phyloP scores from a whole-genome alignment of 1,140 invertebrate genomes.

The Trichonephila clavata region DNA sequence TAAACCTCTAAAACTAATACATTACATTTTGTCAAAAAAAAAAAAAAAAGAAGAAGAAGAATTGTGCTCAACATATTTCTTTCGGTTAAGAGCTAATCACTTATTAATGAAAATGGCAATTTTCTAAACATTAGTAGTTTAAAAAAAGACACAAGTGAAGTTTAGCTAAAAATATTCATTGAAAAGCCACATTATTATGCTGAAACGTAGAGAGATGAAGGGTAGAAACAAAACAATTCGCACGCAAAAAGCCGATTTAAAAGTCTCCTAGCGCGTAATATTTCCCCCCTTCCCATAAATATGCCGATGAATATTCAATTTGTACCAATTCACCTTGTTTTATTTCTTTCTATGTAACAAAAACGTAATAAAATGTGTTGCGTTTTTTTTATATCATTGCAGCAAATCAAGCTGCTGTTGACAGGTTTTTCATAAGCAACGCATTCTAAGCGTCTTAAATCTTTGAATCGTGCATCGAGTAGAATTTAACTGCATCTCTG shows the following conservation, averaged over 20 bases:
- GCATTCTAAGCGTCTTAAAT: neutral
- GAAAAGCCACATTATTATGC: neutral
- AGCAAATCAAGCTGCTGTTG: neutral
- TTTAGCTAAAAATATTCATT: neutral
- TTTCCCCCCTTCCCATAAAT: neutral
- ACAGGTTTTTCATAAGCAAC: constrained; percentile 17
- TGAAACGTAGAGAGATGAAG: neutral
- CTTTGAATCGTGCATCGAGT: neutral
- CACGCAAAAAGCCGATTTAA: neutral
- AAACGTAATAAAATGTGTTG: neutral
- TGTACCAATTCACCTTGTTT: neutral
- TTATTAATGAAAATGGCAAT: neutral
- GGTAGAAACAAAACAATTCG: neutral
- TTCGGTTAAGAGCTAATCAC: too few relatives aligned
- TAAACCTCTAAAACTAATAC: too few relatives aligned
- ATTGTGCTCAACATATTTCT: too few relatives aligned
- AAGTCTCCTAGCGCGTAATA: neutral
- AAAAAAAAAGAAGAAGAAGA: too few relatives aligned
- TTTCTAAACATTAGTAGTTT: neutral
- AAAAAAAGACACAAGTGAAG: neutral
- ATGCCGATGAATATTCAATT: neutral
- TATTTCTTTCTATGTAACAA: neutral
- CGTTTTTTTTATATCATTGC: neutral
- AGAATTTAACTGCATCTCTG: neutral
- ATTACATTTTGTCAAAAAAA: too few relatives aligned